These are phyloP conservation scores for Anseranas semipalmata DNA, from an alignment of 2,113 vertebrate species.

Conservation along the genomic window DNA sequence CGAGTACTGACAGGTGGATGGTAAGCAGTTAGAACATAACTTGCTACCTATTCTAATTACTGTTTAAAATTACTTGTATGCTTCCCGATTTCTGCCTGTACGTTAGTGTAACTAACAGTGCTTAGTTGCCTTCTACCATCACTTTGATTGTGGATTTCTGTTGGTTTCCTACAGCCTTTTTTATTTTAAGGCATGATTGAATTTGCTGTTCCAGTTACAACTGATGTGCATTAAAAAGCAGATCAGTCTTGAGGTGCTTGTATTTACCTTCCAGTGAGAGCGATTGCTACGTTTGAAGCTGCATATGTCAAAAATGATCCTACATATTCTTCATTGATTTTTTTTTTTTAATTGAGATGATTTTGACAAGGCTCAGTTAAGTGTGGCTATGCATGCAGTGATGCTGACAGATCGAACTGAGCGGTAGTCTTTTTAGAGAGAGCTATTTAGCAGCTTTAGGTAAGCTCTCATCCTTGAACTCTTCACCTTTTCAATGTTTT, in stretches of 20 bases:
- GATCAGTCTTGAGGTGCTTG: background rate
- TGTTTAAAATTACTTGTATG: background rate
- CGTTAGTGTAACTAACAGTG: background rate
- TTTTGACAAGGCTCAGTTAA: background rate
- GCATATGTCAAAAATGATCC: background rate
- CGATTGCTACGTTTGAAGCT: background rate
- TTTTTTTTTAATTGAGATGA: background rate
- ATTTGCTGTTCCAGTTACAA: background rate
- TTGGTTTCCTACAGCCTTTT: background rate
- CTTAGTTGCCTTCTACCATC: background rate
- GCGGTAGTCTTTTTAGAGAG: background rate
- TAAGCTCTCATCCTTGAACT: background rate
- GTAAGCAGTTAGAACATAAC: background rate
- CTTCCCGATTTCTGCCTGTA: background rate
- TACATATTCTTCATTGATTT: background rate
- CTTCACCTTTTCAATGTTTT: background rate
- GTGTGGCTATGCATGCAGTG: accelerated
- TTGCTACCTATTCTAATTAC: background rate
- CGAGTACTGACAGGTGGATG: background rate
- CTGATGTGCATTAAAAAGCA: background rate
- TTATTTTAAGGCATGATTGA: background rate
- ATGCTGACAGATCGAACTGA: background rate
- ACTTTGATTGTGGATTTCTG: background rate
- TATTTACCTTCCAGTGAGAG: background rate
- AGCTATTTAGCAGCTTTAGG: background rate